These are phyloP conservation scores for Melipona beecheii DNA, from an alignment of 2,888 invertebrate species.

Conservation along the genomic window DNA sequence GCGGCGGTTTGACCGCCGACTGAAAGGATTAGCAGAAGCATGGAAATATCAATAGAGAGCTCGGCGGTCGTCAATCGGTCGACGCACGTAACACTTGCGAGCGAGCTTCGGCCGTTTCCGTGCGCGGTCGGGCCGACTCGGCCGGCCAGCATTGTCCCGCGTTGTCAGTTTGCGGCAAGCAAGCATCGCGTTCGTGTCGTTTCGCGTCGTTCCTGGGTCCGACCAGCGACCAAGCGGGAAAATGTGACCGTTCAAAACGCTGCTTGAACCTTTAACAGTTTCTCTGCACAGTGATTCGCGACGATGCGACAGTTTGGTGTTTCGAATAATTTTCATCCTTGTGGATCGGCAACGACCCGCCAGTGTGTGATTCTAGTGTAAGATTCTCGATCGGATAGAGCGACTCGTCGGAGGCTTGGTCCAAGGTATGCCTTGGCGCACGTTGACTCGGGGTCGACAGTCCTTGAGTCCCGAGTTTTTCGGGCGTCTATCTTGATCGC, in stretches of 20 bases:
- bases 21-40: slow-evolving; percentile 60
- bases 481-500: slow-evolving; percentile 67
- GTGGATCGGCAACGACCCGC: slow-evolving; percentile 7
- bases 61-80: slow-evolving; percentile 63
- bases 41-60: slow-evolving; percentile 65
- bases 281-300: slow-evolving; percentile 13
- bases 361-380: not conserved
- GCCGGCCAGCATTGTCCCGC: slow-evolving; percentile 72
- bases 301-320: slow-evolving; percentile 43
- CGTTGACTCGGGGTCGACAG: slow-evolving; percentile 53
- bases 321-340: slow-evolving; percentile 1
- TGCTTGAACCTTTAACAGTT: slow-evolving; percentile 6
- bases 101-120: slow-evolving; percentile 76
- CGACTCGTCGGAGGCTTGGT: slow-evolving; percentile 28
- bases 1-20: slow-evolving; percentile 37
- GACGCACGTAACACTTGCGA: slow-evolving; percentile 62
- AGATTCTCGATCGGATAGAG: slow-evolving; percentile 40
- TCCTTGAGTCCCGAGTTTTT: slow-evolving; percentile 57
- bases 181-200: slow-evolving; percentile 75
- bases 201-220: slow-evolving; percentile 6
- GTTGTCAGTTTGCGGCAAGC: slow-evolving; percentile 82
- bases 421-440: slow-evolving; percentile 52
- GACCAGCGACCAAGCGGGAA: slow-evolving; percentile 57
- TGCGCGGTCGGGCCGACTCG: slow-evolving; percentile 75
- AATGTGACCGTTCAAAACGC: slow-evolving; percentile 64